Conservation (phyloP, 2,797 vertebrate species). For the Carcharodon carcharias region DNA sequence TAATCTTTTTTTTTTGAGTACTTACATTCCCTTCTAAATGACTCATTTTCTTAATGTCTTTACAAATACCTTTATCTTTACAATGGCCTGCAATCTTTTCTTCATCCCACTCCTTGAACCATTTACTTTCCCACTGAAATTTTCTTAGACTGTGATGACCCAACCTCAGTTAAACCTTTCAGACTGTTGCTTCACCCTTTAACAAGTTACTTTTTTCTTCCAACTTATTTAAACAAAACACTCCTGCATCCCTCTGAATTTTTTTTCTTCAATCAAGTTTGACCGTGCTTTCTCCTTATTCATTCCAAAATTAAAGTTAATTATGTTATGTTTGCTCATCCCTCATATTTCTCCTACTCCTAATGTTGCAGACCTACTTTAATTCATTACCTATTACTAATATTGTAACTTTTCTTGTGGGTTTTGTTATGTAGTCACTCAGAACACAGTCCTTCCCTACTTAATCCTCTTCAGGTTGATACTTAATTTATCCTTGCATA, state of each 20-base stretch:
- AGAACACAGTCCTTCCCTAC: neutral
- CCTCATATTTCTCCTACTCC: neutral
- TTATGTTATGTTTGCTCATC: neutral
- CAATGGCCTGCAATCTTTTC: neutral
- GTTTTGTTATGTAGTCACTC: neutral
- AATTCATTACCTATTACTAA: neutral
- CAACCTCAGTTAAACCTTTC: neutral
- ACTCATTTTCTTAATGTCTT: neutral
- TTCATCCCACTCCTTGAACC: neutral
- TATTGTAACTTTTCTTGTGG: neutral
- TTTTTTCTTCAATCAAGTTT: neutral
- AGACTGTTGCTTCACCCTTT: neutral
- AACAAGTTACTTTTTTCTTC: neutral
- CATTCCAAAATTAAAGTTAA: neutral
- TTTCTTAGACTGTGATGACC: neutral
- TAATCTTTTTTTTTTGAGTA: neutral
- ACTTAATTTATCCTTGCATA: neutral
- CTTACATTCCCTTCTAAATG: neutral
- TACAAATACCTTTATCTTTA: neutral
- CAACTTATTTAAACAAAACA: neutral
- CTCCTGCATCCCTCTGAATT: neutral
- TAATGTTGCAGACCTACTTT: neutral
- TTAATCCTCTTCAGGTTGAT: neutral
- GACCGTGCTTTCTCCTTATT: neutral
- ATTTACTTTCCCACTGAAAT: neutral